These are phyloP conservation scores for Scomber scombrus DNA, from an alignment of 2,113 vertebrate species.

Conservation along the genomic window DNA sequence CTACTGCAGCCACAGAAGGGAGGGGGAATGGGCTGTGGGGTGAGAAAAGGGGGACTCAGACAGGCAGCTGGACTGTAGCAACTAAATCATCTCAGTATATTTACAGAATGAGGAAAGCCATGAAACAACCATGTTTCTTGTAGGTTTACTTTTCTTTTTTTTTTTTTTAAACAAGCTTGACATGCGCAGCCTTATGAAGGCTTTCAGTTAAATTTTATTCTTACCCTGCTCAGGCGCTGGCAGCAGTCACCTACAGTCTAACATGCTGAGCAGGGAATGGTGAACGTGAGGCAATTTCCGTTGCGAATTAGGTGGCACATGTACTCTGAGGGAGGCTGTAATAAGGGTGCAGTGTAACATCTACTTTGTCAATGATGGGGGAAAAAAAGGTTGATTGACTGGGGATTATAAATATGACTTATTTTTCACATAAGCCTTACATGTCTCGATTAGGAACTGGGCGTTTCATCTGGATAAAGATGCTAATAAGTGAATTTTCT, in stretches of 20 bases:
- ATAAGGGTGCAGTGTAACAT: conserved; percentile 10
- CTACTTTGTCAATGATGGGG: not conserved
- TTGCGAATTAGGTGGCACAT: conserved; percentile 3
- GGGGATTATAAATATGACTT: not conserved
- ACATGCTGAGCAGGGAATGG: conserved; percentile 14
- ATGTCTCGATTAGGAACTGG: not conserved
- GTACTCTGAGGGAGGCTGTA: conserved; percentile 7
- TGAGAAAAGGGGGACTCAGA: conserved; percentile 76
- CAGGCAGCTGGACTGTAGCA: conserved; percentile 63
- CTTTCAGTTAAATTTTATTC: not conserved
- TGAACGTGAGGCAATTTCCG: conserved; percentile 14
- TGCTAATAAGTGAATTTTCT: not conserved
- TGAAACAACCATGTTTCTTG: not conserved
- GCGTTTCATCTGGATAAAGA: not conserved
- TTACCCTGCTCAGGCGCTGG: not conserved
- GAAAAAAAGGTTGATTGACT: not conserved
- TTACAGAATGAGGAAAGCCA: not conserved
- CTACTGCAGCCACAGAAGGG: conserved; percentile 61
- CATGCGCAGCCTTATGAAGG: not conserved
- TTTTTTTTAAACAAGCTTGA: not conserved
- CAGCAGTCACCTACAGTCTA: not conserved
- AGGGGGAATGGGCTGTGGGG: conserved; percentile 4
- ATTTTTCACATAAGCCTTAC: conserved; percentile 11
- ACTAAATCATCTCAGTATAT: conserved; percentile 37
- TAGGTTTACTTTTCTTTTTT: too few relatives aligned